These are phyloP conservation scores for Pasiphila rectangulata DNA, from an alignment of 2,888 invertebrate species.

Conservation along the genomic window DNA sequence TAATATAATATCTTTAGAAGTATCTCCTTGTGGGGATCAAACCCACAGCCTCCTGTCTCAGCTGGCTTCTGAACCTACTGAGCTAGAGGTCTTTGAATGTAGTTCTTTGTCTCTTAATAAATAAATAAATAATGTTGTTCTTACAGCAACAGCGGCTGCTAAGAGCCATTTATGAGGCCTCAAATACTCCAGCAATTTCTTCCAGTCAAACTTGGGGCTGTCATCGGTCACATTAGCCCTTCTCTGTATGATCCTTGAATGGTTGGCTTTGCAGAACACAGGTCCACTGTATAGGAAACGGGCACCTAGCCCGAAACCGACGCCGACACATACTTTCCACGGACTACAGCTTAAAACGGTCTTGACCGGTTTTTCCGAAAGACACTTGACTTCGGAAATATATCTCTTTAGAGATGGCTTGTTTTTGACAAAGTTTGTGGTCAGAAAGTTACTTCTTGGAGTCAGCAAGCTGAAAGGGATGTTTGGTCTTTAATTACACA, in stretches of 20 bases:
- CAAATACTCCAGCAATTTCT: conserved; percentile 85
- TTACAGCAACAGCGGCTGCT: conserved; percentile 88
- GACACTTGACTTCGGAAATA: conserved; percentile 51
- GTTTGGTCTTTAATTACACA: too few relatives aligned
- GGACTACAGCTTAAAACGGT: conserved; percentile 58
- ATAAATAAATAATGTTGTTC: too few relatives aligned
- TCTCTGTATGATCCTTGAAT: conserved; percentile 81
- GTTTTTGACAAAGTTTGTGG: conserved; percentile 55
- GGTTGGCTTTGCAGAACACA: conserved; percentile 83
- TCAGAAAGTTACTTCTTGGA: conserved; percentile 50
- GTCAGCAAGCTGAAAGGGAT: conserved; percentile 59
- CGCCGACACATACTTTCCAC: conserved; percentile 72
- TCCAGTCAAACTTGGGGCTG: conserved; percentile 88
- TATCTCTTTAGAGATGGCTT: conserved; percentile 55
- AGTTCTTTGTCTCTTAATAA: too few relatives aligned
- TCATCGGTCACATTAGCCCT: conserved; percentile 71
- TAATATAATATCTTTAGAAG: too few relatives aligned
- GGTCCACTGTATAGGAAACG: conserved; percentile 73
- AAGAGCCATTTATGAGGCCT: conserved; percentile 89
- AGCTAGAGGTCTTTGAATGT: too few relatives aligned
- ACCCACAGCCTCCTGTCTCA: too few relatives aligned
- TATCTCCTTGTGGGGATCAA: too few relatives aligned
- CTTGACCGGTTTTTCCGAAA: conserved; percentile 52
- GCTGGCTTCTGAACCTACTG: too few relatives aligned
- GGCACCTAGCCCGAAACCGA: conserved; percentile 64